Base-by-base conservation (phyloP, 1,140 invertebrate species). In the Drosophila tsacasi region DNA sequence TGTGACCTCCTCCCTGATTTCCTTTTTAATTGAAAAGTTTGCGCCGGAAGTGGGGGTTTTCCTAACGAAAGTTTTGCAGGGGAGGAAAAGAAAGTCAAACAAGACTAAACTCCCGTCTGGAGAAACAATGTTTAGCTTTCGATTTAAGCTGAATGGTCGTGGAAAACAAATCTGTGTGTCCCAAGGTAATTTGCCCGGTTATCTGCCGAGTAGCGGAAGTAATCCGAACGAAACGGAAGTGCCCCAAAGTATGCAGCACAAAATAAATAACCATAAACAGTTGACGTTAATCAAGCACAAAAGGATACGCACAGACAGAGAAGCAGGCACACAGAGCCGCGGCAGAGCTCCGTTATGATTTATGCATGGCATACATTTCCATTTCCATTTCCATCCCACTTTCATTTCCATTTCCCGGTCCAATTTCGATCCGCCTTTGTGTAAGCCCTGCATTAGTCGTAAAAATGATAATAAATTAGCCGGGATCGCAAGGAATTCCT, bases 1-100 rank as follows among this genome's bases (percentile, higher is more conserved):
- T 37, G 61, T 30, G 47, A 61, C 64, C 64, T 55, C 30, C 52
- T 37, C 21, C n/a, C 21, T 17, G 49, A 40, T 32, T 72, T 80
- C 69, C 52, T 55, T 55, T 87, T 80, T 89, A 87, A 87, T 87
- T 87, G 81, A 89, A 87, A 87, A 87, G 81, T 83, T 87, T 44
- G 13, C 17, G 10, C 13, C 35, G n/a, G 32, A 50, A 69, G 27
- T 23, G 5, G 21, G 42, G 49, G 39, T 37, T 50, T 44, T 25
- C 37, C 39, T 49, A 39, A 25, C 12, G 6, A 59, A 44, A 59
- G 27, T 49, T 76, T 76, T 12, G 9, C 23, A 17, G 13, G 32
- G 39, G 32, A 12, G 32, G 32, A 50, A 57, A 52, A 15, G 5
- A 35, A 65, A 39, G 32, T 17, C 44, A 23, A 74, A 74, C 23